Conservation (phyloP, 2,113 vertebrate genomes). For the Theristicus caerulescens region DNA sequence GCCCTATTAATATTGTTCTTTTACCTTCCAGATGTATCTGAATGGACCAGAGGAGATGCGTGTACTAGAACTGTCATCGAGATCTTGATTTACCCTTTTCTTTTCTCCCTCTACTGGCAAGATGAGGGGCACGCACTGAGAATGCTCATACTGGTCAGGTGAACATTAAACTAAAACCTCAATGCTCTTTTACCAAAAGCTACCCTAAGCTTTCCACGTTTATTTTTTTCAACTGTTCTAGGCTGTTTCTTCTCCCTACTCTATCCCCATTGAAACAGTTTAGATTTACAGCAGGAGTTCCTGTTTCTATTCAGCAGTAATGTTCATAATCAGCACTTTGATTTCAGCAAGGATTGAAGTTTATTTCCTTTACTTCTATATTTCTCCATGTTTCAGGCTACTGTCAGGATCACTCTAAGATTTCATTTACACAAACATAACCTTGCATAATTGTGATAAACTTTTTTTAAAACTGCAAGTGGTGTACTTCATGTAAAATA, state of each 20-base stretch:
- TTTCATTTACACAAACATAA: neutral
- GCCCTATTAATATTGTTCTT: neutral
- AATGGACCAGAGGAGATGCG: conserved; percentile 1
- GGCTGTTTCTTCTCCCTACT: neutral
- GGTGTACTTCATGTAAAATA: conserved; percentile 1
- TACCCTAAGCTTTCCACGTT: fast-evolving
- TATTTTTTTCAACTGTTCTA: neutral
- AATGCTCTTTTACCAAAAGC: neutral
- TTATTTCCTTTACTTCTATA: neutral
- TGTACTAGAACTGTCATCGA: neutral
- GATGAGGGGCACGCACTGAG: neutral
- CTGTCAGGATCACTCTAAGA: neutral
- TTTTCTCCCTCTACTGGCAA: neutral
- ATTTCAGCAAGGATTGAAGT: neutral
- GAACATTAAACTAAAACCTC: neutral
- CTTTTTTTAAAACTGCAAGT: neutral
- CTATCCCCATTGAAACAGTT: neutral
- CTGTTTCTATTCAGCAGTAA: neutral
- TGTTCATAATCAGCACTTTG: neutral
- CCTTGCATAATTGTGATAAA: neutral
- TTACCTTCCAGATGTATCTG: conserved; percentile 63
- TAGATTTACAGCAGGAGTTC: neutral
- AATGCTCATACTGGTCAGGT: too few species aligned
- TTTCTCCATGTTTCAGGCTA: neutral
- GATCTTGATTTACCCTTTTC: neutral